These are phyloP conservation scores for Drosophila prostipennis DNA, from an alignment of 2,888 invertebrate genomes.

Conservation along the genomic window DNA sequence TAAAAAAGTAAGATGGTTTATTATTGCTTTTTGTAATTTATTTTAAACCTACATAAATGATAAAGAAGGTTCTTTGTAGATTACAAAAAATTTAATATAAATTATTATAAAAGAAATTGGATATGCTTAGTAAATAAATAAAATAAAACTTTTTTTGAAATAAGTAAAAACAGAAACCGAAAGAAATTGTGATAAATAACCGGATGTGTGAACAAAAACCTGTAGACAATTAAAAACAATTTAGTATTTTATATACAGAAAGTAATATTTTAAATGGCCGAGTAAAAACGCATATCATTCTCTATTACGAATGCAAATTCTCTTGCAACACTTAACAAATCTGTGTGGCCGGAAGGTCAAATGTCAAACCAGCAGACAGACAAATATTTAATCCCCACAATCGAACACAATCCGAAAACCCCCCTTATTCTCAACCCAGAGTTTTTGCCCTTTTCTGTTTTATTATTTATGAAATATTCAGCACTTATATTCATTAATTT, in stretches of 20 bases:
- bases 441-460: conserved; percentile 1
- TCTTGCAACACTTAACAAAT: conserved; percentile 58
- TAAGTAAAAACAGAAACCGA: too few species aligned
- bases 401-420: conserved; percentile 33
- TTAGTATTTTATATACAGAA: background rate
- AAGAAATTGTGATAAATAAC: too few species aligned
- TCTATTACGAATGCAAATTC: conserved; percentile 10
- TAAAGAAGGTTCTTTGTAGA: too few species aligned
- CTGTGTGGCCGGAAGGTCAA: conserved; percentile 55
- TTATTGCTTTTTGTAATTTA: too few species aligned
- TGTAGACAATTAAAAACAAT: too few species aligned
- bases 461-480: conserved; percentile 38
- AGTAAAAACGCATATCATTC: background rate
- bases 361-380: conserved; percentile 53
- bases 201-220: too few species aligned
- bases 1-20: too few species aligned
- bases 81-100: too few species aligned
- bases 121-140: too few species aligned
- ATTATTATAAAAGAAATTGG: too few species aligned
- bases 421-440: background rate
- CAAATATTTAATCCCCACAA: conserved; percentile 34
- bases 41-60: too few species aligned
- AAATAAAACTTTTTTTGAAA: too few species aligned
- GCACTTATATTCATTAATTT: conserved; percentile 52
- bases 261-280: background rate